These are phyloP conservation scores for Amphiura filiformis DNA, from an alignment of 35 echinoderm and acorn worm genomes.

Conservation along the genomic window DNA sequence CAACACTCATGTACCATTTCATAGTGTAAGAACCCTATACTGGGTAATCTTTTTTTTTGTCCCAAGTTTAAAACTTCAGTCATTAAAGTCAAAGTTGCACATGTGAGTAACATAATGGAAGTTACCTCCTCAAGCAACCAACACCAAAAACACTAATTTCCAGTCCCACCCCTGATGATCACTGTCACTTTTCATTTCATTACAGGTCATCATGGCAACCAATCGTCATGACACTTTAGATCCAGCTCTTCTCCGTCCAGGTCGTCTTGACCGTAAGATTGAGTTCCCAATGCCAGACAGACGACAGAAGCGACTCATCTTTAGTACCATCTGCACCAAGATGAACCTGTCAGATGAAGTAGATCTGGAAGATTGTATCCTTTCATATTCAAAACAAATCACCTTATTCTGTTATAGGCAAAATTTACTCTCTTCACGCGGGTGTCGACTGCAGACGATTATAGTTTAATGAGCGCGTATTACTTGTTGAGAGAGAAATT, in stretches of 20 bases:
- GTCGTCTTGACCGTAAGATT: conserved; percentile 94
- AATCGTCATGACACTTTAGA: conserved; percentile 96
- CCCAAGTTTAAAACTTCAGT: too few species aligned
- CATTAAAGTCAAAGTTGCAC: too few species aligned
- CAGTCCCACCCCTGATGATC: too few species aligned
- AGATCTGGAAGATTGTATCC: conserved; percentile 98
- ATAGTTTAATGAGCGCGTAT: not conserved
- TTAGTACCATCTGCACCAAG: conserved; percentile 83
- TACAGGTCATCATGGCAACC: conserved; percentile 97
- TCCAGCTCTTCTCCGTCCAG: conserved; percentile 85
- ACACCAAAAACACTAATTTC: too few species aligned
- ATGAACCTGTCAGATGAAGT: conserved; percentile 98
- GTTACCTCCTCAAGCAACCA: too few species aligned
- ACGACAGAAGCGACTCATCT: conserved; percentile 89
- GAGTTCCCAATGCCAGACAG: conserved; percentile 97
- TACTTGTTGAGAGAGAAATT: too few species aligned
- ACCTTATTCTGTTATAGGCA: not conserved
- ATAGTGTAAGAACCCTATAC: too few species aligned
- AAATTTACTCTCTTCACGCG: too few species aligned
- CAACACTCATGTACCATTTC: too few species aligned
- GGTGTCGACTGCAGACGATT: not conserved
- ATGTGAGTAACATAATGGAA: too few species aligned
- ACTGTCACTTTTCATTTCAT: not conserved
- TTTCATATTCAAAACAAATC: conserved; percentile 22
- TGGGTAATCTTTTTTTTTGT: too few species aligned